These are phyloP conservation scores for Drosophila teissieri DNA, from an alignment of 1,140 invertebrate species.

Conservation along the genomic window DNA sequence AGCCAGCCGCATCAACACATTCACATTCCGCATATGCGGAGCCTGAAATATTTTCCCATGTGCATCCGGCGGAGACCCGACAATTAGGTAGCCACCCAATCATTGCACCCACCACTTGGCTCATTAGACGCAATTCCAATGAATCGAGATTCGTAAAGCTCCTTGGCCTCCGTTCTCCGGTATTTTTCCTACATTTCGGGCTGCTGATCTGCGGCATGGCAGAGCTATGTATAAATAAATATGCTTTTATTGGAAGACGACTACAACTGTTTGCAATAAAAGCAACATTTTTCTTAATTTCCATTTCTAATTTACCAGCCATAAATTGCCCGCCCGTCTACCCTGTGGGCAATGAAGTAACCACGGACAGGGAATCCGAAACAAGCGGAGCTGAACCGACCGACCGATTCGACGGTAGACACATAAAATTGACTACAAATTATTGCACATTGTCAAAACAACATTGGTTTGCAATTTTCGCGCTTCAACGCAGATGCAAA, in stretches of 20 bases:
- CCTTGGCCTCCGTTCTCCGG: not conserved
- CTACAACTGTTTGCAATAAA: constrained; percentile 83
- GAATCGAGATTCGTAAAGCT: constrained; percentile 76
- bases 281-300: constrained; percentile 83
- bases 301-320: constrained; percentile 81
- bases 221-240: constrained; percentile 71
- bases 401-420: constrained; percentile 70
- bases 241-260: constrained; percentile 80
- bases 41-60: constrained; percentile 45
- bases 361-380: constrained; percentile 25
- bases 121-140: constrained; percentile 67
- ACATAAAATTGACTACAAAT: constrained; percentile 83
- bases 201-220: constrained; percentile 4
- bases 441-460: constrained; percentile 82
- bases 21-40: constrained; percentile 7
- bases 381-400: constrained; percentile 70
- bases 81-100: constrained; percentile 68
- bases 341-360: constrained; percentile 27
- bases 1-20: constrained; percentile 30
- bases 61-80: constrained; percentile 41
- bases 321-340: constrained; percentile 69
- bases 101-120: constrained; percentile 64
- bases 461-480: constrained; percentile 83
- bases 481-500: constrained; percentile 77
- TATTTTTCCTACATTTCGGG: not conserved